Conservation (phyloP, 37 sponge, comb jelly and placozoan genomes). For the Mnemiopsis leidyi region DNA sequence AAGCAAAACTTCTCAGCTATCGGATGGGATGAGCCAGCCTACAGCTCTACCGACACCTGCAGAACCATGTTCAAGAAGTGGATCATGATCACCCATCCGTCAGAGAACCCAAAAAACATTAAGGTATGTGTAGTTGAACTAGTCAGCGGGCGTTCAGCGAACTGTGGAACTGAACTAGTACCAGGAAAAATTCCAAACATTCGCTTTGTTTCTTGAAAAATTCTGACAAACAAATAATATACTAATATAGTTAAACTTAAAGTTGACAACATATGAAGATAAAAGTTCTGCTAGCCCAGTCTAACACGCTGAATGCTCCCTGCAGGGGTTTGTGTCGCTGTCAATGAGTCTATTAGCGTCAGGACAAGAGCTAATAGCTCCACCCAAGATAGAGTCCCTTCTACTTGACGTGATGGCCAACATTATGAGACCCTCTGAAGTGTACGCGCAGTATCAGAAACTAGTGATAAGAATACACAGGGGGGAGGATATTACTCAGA, state of each 20-base stretch:
- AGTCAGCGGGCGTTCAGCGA: too few relatives aligned
- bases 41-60: background rate
- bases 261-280: too few relatives aligned
- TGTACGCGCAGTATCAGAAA: conserved; percentile 15
- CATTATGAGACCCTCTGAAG: conserved; percentile 43
- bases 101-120: conserved; percentile 41
- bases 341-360: conserved; percentile 27
- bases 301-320: too few relatives aligned
- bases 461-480: background rate
- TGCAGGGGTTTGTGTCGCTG: background rate
- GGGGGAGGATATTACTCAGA: conserved; percentile 8
- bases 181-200: too few relatives aligned
- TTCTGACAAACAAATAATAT: too few relatives aligned
- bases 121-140: too few relatives aligned
- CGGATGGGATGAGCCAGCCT: conserved; percentile 17
- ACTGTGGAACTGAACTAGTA: too few relatives aligned
- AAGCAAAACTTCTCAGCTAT: conserved; percentile 10
- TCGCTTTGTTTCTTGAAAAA: too few relatives aligned
- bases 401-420: conserved; percentile 6
- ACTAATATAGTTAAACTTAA: too few relatives aligned
- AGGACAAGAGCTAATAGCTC: background rate
- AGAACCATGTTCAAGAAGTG: conserved; percentile 39
- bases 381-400: conserved; percentile 12
- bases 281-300: too few relatives aligned
- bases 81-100: conserved; percentile 6